phyloP scores from a whole-genome alignment of 2,113 vertebrate genomes.

The Acanthisitta chloris region DNA sequence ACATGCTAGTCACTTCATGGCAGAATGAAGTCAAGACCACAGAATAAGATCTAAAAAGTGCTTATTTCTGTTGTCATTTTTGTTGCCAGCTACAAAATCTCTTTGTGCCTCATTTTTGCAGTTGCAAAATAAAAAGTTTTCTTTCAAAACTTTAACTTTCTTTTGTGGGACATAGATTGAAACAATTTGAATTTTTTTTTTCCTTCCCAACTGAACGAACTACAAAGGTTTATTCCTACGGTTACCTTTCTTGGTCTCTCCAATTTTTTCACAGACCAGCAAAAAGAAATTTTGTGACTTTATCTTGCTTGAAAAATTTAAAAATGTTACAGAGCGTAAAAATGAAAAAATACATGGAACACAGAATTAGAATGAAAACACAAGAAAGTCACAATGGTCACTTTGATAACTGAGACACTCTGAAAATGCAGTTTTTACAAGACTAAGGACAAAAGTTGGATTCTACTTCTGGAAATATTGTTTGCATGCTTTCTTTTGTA shows the following conservation, averaged over 20 bases:
- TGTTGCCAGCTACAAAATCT: not conserved
- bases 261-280: not conserved
- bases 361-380: not conserved
- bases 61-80: not conserved
- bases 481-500: not conserved
- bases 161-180: not conserved
- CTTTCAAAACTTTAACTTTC: not conserved
- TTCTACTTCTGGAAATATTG: not conserved
- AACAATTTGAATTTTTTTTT: not conserved
- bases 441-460: not conserved
- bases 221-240: not conserved
- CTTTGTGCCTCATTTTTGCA: not conserved
- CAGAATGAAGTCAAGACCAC: not conserved
- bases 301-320: not conserved
- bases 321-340: not conserved
- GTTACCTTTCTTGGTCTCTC: not conserved
- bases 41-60: not conserved
- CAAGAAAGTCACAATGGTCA: not conserved
- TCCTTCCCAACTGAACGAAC: not conserved
- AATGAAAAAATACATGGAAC: not conserved
- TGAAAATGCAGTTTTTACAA: not conserved
- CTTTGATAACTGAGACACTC: not conserved
- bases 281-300: not conserved
- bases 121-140: not conserved
- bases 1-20: accelerated